Evolutionary conservation across 2,113 vertebrate genomes (phyloP), one percentile per base, ranked within the genome.

Genomic region (Rhinolophus ferrumequinum): DNA sequence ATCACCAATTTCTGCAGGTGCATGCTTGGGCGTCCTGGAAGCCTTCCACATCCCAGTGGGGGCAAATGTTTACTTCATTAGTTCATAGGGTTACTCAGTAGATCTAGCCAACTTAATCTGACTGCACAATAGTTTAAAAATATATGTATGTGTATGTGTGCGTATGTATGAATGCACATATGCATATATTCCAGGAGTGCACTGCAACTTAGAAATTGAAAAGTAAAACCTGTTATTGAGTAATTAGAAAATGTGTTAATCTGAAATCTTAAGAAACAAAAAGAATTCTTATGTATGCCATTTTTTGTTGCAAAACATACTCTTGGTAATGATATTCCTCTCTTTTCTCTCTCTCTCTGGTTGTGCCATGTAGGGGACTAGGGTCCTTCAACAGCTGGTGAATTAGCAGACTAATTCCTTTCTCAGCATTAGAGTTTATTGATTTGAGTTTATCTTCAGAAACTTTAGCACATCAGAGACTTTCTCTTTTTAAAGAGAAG

Each of bases 1-100:
- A 97, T 99, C 99, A 99, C 98, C 93, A 94, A 97, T 97, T 98
- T 98, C 98, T 98, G 98, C 99, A 99, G 99, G 99, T 99, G 99
- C 98, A 98, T 94, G 88, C 98, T 98, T 72, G 69, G 97, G 98
- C 97, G 97, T 97, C 96, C 98, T 99, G 99, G 98, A 98, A 96
- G 90, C 88, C 97, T 97, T 98, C 98, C 98, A 98, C 95, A 94
- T 98, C 98, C 98, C 98, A 97, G 98, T 95, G 88, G 98, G 98
- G 98, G 98, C 98, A 98, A 98, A 98, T 98, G 98, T 98, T 99
- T 98, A 98, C 98, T 98, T 98, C 98, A 98, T 98, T 98, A 98
- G 98, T 98, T 99, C 98, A 98, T 97, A 97, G 98, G 98, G 98
- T 98, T 98, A 98, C 98, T 98, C 98, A 98, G 98, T 98, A 98